Evolutionary conservation across 2,113 vertebrate genomes (phyloP).

Genomic region (Romanogobio albipinnatus): DNA sequence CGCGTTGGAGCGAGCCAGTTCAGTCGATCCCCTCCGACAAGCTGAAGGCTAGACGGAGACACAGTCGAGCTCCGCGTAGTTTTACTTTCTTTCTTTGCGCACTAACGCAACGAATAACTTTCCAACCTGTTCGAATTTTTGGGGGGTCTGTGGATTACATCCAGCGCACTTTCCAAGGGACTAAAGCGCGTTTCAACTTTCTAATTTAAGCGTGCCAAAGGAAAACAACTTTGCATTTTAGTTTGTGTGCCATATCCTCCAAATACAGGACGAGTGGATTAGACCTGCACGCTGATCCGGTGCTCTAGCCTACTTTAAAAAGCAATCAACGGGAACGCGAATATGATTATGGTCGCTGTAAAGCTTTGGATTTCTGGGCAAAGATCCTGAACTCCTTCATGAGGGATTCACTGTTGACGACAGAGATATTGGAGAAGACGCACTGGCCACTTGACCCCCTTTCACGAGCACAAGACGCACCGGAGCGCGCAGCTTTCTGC

Average conservation of each 20-base stretch:
- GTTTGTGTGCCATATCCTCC: background rate
- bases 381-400: background rate
- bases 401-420: conserved; percentile 41
- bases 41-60: conserved; percentile 2
- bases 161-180: background rate
- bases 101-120: background rate
- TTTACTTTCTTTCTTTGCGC: conserved; percentile 2
- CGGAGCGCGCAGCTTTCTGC: background rate
- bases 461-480: conserved; percentile 58
- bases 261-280: conserved; percentile 13
- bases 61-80: background rate
- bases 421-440: conserved; percentile 69
- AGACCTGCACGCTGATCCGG: background rate
- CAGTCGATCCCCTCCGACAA: conserved; percentile 33
- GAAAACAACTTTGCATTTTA: conserved; percentile 35
- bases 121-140: background rate
- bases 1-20: conserved; percentile 42
- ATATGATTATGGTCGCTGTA: conserved; percentile 4
- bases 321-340: background rate
- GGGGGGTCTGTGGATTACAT: background rate
- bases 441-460: conserved; percentile 69
- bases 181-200: conserved; percentile 30
- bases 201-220: background rate
- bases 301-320: conserved; percentile 27
- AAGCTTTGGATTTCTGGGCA: background rate